Base-by-base conservation (phyloP, 2,797 vertebrate species). In the Tragopan temminckii region DNA sequence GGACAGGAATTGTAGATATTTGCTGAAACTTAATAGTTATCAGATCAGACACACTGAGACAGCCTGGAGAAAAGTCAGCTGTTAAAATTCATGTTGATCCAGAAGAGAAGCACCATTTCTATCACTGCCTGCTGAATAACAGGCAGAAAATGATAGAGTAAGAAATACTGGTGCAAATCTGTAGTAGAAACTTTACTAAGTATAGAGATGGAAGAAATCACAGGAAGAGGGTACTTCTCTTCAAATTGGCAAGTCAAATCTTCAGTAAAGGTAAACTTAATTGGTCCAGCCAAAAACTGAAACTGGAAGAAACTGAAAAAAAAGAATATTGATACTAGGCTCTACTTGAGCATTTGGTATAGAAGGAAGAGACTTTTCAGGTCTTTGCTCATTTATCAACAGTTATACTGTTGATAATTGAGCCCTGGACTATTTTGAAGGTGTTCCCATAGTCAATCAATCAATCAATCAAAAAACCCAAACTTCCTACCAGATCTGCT, bases 11-110 rank as follows among this genome's bases (percentile, higher is more conserved):
- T 66, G 69, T 13, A 58, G 90, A 15, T 84, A 82, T 66, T 90
- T 94, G 78, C 85, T 85, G 53, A 82, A 80, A 85, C 14, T 16
- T 70, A 64, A 67, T 6, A 85, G 78, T 80, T 87, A 89, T 29
- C 53, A 82, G 75, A 87, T 77, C 64, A 27, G 76, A 77, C 48
- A 80, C 0, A 3, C 53, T 80, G 66, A 80, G 78, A 38, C 45
- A 68, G 79, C 71, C 79, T 70, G 36, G 50, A 80, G 79, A 84
- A 75, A 57, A 33, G 68, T 68, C 23, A 53, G 61, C 63, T 63
- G 70, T 76, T 82, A 0, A 36, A 70, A 70, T 12, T 85, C 91
- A 77, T 48, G 46, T 29, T 45, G 61, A 57, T 64, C 40, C 48
- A 77, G 66, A 82, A 52, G 36, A 80, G 87, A 85, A 82, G 88